Percentiles rank a stretch among this genome's conserved stretches.
Conservation (phyloP, 37 sponge, comb jelly and placozoan genomes). For the Petrosia ficiformis region DNA sequence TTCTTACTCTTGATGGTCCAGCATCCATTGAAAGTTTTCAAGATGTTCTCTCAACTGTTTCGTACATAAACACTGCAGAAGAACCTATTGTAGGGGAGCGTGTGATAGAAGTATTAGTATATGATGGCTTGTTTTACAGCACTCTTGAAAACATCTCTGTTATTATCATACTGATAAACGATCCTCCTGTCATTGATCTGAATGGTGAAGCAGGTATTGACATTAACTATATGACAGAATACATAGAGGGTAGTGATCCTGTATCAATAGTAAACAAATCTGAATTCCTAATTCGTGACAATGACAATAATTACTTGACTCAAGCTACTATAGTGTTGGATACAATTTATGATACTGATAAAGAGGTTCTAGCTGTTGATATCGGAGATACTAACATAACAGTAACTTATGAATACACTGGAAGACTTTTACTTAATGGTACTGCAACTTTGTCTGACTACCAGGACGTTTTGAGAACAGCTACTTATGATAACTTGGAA, state of each 20-base stretch:
- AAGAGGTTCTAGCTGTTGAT: constrained; percentile 53
- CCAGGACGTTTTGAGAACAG: constrained; percentile 43
- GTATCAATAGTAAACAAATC: constrained; percentile 46
- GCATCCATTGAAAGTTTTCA: constrained; percentile 71
- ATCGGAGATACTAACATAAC: background rate
- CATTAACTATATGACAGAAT: constrained; percentile 50
- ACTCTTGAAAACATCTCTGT: constrained; percentile 29
- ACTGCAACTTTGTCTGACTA: constrained; percentile 55
- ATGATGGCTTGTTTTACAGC: constrained; percentile 57
- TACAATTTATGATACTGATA: constrained; percentile 43
- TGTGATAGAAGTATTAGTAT: constrained; percentile 31
- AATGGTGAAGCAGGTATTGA: constrained; percentile 52
- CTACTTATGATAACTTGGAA: constrained; percentile 70
- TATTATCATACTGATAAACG: constrained; percentile 52
- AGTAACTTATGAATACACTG: constrained; percentile 26
- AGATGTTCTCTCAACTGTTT: constrained; percentile 51
- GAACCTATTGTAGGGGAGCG: constrained; percentile 52
- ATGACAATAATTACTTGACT: constrained; percentile 50
- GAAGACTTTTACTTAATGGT: constrained; percentile 50
- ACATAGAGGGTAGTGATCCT: constrained; percentile 73
- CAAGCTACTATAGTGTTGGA: constrained; percentile 32
- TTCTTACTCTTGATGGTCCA: constrained; percentile 64
- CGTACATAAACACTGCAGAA: constrained; percentile 74
- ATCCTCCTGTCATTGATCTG: constrained; percentile 68
- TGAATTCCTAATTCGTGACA: constrained; percentile 49